phyloP scores from a whole-genome alignment of 2,113 vertebrate species.

The Emberiza fucata region DNA sequence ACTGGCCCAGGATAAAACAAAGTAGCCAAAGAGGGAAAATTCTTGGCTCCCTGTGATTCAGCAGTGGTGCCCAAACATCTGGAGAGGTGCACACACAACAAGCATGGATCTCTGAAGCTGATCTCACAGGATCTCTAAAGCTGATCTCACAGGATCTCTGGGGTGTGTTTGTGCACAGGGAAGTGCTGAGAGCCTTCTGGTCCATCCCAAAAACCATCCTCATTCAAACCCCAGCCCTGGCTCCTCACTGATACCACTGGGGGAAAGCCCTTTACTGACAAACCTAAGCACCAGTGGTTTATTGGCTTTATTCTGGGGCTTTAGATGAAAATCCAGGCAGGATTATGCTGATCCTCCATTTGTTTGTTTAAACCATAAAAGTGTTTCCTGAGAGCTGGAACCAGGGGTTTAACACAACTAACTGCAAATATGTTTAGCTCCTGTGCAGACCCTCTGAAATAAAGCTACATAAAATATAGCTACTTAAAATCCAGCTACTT shows the following conservation, averaged over 20 bases:
- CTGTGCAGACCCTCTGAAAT: not conserved
- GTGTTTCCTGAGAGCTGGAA: not conserved
- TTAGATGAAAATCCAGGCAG: not conserved
- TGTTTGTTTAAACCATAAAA: conserved; percentile 1
- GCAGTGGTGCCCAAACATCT: not conserved
- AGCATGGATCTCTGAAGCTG: not conserved
- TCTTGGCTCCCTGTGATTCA: not conserved
- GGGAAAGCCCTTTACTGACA: conserved; percentile 2
- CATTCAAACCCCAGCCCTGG: not conserved
- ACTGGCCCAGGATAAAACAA: not conserved
- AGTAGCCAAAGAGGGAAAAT: not conserved
- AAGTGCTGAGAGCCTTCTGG: conserved; percentile 23
- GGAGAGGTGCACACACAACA: not conserved
- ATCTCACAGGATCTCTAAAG: not conserved
- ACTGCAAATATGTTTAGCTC: not conserved
- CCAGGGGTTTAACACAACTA: not conserved
- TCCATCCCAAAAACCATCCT: conserved; percentile 9
- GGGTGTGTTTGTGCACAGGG: not conserved
- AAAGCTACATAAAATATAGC: not conserved
- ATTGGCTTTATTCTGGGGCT: conserved; percentile 22
- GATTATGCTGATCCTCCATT: not conserved
- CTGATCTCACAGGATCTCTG: not conserved
- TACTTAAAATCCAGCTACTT: not conserved
- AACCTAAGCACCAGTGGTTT: not conserved
- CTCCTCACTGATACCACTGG: not conserved